These are phyloP conservation scores for Megalops cyprinoides DNA, from an alignment of 2,797 vertebrate species.

Conservation along the genomic window DNA sequence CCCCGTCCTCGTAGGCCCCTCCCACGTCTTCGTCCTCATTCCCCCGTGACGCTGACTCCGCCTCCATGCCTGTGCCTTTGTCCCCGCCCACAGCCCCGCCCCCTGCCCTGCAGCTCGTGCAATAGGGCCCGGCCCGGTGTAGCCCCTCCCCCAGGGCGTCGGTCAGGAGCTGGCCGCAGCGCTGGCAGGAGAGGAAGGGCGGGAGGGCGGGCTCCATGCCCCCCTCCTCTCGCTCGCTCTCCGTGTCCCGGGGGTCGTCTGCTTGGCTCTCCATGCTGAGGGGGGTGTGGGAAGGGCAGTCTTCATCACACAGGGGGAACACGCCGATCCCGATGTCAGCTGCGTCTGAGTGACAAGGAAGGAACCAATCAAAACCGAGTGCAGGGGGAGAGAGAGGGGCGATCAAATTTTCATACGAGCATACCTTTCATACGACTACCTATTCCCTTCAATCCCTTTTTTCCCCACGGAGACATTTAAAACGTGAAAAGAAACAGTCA, in stretches of 20 bases:
- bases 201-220: slow-evolving; percentile 16
- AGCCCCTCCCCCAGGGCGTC: slow-evolving; percentile 75
- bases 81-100: slow-evolving; percentile 53
- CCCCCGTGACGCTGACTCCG: slow-evolving; percentile 34
- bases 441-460: too few relatives aligned
- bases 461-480: too few relatives aligned
- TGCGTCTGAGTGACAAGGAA: slow-evolving; percentile 72
- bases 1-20: slow-evolving; percentile 44
- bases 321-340: slow-evolving; percentile 86
- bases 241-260: slow-evolving; percentile 73
- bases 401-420: neutral
- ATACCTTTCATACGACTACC: neutral
- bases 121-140: slow-evolving; percentile 75
- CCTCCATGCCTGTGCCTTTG: slow-evolving; percentile 40
- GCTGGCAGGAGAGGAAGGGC: slow-evolving; percentile 78
- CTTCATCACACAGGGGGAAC: slow-evolving; percentile 86
- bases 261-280: slow-evolving; percentile 87
- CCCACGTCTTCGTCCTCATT: slow-evolving; percentile 12
- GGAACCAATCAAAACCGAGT: neutral
- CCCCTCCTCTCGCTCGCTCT: slow-evolving; percentile 66
- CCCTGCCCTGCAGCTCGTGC: slow-evolving; percentile 67
- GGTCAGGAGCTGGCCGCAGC: slow-evolving; percentile 81
- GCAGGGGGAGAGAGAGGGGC: neutral
- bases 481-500: too few relatives aligned
- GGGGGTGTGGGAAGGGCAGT: slow-evolving; percentile 82